Evolutionary conservation across 2,888 invertebrate genomes (phyloP), one percentile per base, ranked within the genome.

Genomic region (Drosophila sordidula): DNA sequence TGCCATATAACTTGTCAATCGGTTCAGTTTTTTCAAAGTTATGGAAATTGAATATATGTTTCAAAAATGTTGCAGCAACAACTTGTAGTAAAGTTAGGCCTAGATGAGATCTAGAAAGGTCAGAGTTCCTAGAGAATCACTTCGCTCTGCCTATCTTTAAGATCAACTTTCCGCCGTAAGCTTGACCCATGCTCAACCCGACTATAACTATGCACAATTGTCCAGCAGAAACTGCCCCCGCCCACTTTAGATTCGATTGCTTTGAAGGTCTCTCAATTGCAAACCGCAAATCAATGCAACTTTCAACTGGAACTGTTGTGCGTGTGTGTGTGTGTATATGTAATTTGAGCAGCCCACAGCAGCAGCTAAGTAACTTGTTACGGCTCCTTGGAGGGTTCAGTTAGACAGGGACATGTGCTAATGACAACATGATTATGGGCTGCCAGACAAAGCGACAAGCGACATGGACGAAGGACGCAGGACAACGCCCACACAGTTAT

Each of bases 401-500:
- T 6, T 42, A 46, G 69, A 38, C 32, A 38, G 54, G 67, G 65
- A 76, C 41, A 81, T 75, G 84, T 86, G 83, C 77, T 77, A 79
- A 68, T 80, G 87, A 84, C 84, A 84, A 80, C 80, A 80, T 87
- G 82, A 84, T 84, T 84, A 81, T 74, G 70, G 75, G 75, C 63
- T 81, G 56, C 57, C 75, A 69, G 66, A 75, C 65, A 61, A 79
- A 70, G 74, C 59, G 54, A 71, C 58, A 44, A 39, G 47, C 47
- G 34, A 36, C 59, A 51, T 45, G 58, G 38, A 45, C 38, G 34
- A 39, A 39, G 51, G 50, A 45, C 38, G 34, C 34, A 39, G 51
- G 50, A 69, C 58, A 75, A 87, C 84, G 85, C 84, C 84, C 84
- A 84, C 87, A 73, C 69, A 78, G 80, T 84, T 84, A 84, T 84